phyloP scores from a whole-genome alignment of 2,888 invertebrate species.

The Piscicola geometra region DNA sequence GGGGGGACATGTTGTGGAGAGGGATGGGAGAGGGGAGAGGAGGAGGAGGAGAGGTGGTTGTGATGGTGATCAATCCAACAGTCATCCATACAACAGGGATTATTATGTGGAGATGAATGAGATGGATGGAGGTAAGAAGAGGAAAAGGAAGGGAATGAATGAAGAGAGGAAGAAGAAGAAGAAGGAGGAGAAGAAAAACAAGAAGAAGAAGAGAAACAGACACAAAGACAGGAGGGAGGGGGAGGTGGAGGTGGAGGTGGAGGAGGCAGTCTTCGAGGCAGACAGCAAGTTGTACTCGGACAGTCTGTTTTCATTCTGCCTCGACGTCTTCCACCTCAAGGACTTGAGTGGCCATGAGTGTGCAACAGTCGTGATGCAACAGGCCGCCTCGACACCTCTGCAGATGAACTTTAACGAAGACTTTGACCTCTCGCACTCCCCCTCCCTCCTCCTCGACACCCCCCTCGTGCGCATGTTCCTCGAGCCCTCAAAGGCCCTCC shows the following conservation, averaged over 20 bases:
- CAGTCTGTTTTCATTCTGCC: conserved; percentile 6
- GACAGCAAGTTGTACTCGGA: conserved; percentile 15
- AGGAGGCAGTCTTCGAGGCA: not conserved
- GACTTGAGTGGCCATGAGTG: conserved; percentile 10
- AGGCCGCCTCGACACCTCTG: not conserved
- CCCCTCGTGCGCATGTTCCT: conserved; percentile 27
- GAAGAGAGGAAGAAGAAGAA: conserved; percentile 21
- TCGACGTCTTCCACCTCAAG: conserved; percentile 25
- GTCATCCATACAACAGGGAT: too few relatives aligned
- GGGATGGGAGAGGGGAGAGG: too few relatives aligned
- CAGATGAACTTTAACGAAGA: conserved; percentile 20
- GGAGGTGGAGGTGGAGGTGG: not conserved
- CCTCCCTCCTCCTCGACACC: not conserved
- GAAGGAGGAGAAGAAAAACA: conserved; percentile 31
- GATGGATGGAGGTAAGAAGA: not conserved
- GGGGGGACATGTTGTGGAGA: too few relatives aligned
- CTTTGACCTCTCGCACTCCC: conserved; percentile 23
- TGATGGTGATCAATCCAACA: too few relatives aligned
- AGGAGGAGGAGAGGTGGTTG: too few relatives aligned
- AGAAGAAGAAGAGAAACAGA: conserved; percentile 25
- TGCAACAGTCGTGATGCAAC: not conserved
- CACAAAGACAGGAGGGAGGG: conserved; percentile 26
- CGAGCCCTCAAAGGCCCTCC: conserved; percentile 2
- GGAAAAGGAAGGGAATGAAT: not conserved
- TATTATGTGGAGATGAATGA: too few relatives aligned